Conservation (phyloP, 1,140 invertebrate species). For the Drosophila melanica region DNA sequence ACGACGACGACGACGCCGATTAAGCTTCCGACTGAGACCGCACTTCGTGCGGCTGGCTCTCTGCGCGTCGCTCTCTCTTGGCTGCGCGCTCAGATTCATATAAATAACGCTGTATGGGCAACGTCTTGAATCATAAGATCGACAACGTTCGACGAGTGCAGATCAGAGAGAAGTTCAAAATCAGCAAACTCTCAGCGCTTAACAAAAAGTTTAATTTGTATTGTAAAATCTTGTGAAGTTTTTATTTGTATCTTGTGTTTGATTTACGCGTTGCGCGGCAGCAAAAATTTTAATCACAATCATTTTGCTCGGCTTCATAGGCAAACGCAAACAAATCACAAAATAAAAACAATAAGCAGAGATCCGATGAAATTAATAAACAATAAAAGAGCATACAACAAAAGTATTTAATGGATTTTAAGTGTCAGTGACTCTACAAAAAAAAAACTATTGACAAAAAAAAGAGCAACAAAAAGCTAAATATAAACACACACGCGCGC, state of each 20-base stretch:
- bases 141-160: slow-evolving; percentile 77
- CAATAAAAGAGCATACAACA: slow-evolving; percentile 49
- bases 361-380: slow-evolving; percentile 64
- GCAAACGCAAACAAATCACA: slow-evolving; percentile 40
- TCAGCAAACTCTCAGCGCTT: slow-evolving; percentile 21
- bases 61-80: slow-evolving; percentile 17
- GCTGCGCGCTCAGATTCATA: slow-evolving; percentile 52
- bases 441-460: slow-evolving; percentile 34
- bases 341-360: slow-evolving; percentile 41
- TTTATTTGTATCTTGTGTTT: slow-evolving; percentile 9
- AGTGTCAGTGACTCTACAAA: slow-evolving; percentile 79
- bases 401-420: slow-evolving; percentile 64
- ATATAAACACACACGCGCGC: slow-evolving; percentile 53
- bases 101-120: slow-evolving; percentile 60
- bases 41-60: neutral
- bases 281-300: slow-evolving; percentile 11
- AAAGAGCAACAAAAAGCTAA: slow-evolving; percentile 31
- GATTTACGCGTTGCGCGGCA: slow-evolving; percentile 22
- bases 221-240: slow-evolving; percentile 32
- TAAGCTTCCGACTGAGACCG: slow-evolving; percentile 29
- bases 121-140: slow-evolving; percentile 82
- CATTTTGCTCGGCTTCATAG: slow-evolving; percentile 49
- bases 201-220: slow-evolving; percentile 22
- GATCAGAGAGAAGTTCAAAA: slow-evolving; percentile 39
- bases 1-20: too few species aligned